Percentiles rank a stretch among this genome's conserved stretches.
Evolutionary conservation across 2,113 vertebrate genomes (phyloP).

Genomic region (Tenrec ecaudatus): DNA sequence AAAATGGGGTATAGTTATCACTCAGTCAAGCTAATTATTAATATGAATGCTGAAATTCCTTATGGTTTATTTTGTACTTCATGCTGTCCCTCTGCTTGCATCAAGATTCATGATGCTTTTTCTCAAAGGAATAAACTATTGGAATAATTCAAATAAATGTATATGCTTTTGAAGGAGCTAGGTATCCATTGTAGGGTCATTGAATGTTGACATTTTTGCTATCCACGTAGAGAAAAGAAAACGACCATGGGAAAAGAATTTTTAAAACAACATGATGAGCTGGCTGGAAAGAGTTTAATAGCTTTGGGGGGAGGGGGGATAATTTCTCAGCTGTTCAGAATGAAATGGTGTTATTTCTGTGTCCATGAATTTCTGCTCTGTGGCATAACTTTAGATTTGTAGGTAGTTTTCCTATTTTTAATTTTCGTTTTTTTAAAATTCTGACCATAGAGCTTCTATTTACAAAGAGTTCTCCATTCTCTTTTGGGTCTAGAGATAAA

Average conservation of each 20-base stretch:
- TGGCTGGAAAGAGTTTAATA: constrained; percentile 10
- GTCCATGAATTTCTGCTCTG: constrained; percentile 32
- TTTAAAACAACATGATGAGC: background rate
- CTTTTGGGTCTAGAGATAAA: background rate
- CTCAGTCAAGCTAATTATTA: constrained; percentile 11
- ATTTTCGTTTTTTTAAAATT: constrained; percentile 6
- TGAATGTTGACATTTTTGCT: constrained; percentile 45
- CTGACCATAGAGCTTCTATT: constrained; percentile 11
- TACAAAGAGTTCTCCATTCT: background rate
- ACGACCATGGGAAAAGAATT: background rate
- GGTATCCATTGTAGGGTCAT: background rate
- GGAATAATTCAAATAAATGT: constrained; percentile 8
- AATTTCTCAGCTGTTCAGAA: background rate
- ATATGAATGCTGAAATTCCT: background rate
- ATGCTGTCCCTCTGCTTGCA: background rate
- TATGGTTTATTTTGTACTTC: background rate
- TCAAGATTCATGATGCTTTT: background rate
- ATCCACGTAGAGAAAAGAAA: constrained; percentile 1
- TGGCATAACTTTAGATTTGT: constrained; percentile 20
- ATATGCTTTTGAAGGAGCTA: background rate
- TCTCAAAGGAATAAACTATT: constrained; percentile 19
- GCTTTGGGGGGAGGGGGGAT: background rate
- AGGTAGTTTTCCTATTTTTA: background rate
- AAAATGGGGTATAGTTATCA: background rate
- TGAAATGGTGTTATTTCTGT: background rate